Evolutionary conservation across 2,888 invertebrate species (phyloP), one percentile per base, ranked within the genome.

Genomic region (Rambutsinella grinnellia): DNA sequence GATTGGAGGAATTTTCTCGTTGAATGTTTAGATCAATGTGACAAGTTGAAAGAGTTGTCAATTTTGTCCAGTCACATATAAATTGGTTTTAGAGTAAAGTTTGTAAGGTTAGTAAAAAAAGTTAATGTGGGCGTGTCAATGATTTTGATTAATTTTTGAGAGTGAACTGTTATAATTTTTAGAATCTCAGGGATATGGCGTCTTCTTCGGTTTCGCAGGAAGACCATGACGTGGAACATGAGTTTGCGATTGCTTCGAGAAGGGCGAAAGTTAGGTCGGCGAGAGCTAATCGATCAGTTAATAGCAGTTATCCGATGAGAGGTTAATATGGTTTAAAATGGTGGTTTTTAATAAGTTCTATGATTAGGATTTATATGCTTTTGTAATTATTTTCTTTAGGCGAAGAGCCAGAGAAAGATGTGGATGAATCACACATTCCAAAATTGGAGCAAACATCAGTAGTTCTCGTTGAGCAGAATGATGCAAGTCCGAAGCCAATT

Each of bases 151-250:
- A 13, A 36, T 36, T 36, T 36, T 36, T 36, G 36, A 8, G 36
- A 5, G 36, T 36, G 36, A 36, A 8, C 36, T 36, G 36, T 13
- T 36, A 13, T 60, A 3, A 36, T 28, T 17, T 60, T 60, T 28
- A 10, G 69, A 6, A 19, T n/a, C n/a, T n/a, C n/a, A n/a, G n/a
- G n/a, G n/a, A n/a, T n/a, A 90, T 90, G 90, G 90, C 90, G 83
- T 90, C 90, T 19, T 90, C 90, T 82, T 90, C 90, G 28, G 89
- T 90, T 58, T 90, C 90, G 82, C 90, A 90, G 84, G 90, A 90
- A 83, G 83, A 83, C 56, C 83, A 82, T 66, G 90, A 90, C 83
- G 87, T 90, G 68, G 90, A 90, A 80, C 89, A 89, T 80, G 89
- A 90, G 80, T 89, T 88, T 79, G 89, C 89, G 76, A 85, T 88